These are phyloP conservation scores for Pseudois nayaur DNA, from an alignment of 2,113 vertebrate genomes.

Conservation along the genomic window DNA sequence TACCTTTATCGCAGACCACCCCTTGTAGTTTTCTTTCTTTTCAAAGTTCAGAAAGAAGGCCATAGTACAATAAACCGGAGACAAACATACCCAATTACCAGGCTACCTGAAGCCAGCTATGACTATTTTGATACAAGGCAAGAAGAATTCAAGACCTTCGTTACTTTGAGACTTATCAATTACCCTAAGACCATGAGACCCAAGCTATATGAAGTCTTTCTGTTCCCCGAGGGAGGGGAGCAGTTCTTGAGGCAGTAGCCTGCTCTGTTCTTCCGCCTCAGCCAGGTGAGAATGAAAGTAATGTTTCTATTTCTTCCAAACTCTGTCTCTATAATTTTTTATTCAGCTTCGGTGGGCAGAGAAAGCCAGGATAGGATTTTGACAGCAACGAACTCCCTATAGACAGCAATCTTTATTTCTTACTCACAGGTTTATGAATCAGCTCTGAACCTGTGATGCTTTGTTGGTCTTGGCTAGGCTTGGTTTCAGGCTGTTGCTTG, in stretches of 20 bases:
- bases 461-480: neutral
- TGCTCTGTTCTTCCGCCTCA: neutral
- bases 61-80: neutral
- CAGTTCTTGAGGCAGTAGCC: neutral
- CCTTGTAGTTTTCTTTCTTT: neutral
- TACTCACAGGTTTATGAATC: neutral
- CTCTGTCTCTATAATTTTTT: neutral
- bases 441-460: neutral
- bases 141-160: neutral
- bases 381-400: neutral
- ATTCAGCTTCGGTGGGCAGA: neutral
- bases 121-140: neutral
- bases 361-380: neutral
- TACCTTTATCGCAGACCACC: neutral
- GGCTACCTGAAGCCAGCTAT: neutral
- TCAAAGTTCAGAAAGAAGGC: neutral
- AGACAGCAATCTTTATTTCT: neutral
- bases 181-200: neutral
- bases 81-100: neutral
- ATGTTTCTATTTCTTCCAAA: neutral
- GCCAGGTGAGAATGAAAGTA: neutral
- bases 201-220: neutral
- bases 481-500: neutral
- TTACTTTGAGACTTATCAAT: neutral
- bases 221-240: neutral